A percentile compares a stretch with the other conserved stretches of the same genome.
Conservation (phyloP, 2,797 vertebrate species). For the Percopsis omiscomaycus region DNA sequence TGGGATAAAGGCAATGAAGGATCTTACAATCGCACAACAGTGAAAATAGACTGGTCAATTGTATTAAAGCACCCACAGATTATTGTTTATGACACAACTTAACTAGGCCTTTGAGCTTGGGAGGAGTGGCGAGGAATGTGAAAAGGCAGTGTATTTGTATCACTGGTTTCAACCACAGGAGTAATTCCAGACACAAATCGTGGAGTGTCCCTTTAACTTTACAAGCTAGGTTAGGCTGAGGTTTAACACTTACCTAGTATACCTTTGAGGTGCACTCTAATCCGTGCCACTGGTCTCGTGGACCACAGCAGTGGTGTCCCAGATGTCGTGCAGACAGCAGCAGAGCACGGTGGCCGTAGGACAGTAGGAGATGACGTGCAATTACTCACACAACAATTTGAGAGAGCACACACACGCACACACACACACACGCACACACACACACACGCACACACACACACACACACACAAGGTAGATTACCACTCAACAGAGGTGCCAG, state of each 20-base stretch:
- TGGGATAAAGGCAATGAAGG: no score
- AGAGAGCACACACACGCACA: background rate
- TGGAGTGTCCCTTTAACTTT: no score
- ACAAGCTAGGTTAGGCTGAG: no score
- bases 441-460: slow-evolving; percentile 4
- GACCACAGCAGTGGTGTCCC: slow-evolving; percentile 34
- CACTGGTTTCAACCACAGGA: background rate
- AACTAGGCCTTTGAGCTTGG: no score
- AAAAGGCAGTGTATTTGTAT: no score
- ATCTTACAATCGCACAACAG: no score
- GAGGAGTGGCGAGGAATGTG: no score
- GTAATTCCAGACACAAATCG: no score
- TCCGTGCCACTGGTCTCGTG: slow-evolving; percentile 9
- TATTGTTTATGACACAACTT: no score
- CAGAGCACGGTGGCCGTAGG: slow-evolving; percentile 24
- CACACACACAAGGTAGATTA: slow-evolving; percentile 36
- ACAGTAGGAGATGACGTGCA: slow-evolving; percentile 45
- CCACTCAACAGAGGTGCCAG: slow-evolving; percentile 37
- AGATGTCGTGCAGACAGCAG: slow-evolving; percentile 43
- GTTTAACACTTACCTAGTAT: no score
- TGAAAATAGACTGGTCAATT: no score
- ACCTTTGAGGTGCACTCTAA: background rate
- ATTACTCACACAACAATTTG: slow-evolving; percentile 52
- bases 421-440: slow-evolving; percentile 14
- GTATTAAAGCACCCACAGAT: no score